Base-by-base conservation (phyloP, 2,888 invertebrate species). In the Lordiphosa andalusiaca region DNA sequence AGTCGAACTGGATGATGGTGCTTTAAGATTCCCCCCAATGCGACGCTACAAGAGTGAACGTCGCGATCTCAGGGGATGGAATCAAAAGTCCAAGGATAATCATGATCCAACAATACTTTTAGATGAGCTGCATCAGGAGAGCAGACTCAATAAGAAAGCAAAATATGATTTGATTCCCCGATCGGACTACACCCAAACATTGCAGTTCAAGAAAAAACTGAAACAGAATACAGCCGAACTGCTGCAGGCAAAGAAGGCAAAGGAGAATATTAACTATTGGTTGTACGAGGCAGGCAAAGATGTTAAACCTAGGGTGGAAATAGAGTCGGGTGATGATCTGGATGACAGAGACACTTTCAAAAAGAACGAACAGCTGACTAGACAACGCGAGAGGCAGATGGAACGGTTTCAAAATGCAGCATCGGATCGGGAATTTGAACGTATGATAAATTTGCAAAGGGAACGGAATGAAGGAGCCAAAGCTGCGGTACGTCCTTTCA, bases 381-480 rank as follows among this genome's bases (percentile, higher is more conserved):
- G 4, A 10, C 49, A 57, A 16, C 54, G 49, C 0, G 37, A 33
- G 30, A 54, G 42, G 0, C 21, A 51, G 1, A 23, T 50, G 6
- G 66, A 71, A n/a, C 19, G 19, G 6, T 10, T 56, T 12, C 36
- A 70, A 6, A 68, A 41, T 13, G 47, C 46, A 6, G 48, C 57
- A 3, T 42, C 59, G 2, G 71, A 76, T 52, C 62, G 25, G 2
- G 61, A 54, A 4, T 54, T 66, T 3, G 46, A 64, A 6, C 55
- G 42, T 2, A 23, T 71, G 25, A 42, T 67, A 39, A 19, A 51
- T 6, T 4, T 44, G 5, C 41, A 56, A n/a, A 19, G 12, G 21
- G 12, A 16, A 5, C 35, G 25, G 6, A 3, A 6, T 1, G 38
- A 53, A 3, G 25, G 30, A 7, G 36, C 46, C 4, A 23, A 41